A percentile compares a stretch with the other conserved stretches of the same genome.
These are phyloP conservation scores for Phalacrocorax brasilianus DNA, from an alignment of 2,113 vertebrate genomes.

Conservation along the genomic window DNA sequence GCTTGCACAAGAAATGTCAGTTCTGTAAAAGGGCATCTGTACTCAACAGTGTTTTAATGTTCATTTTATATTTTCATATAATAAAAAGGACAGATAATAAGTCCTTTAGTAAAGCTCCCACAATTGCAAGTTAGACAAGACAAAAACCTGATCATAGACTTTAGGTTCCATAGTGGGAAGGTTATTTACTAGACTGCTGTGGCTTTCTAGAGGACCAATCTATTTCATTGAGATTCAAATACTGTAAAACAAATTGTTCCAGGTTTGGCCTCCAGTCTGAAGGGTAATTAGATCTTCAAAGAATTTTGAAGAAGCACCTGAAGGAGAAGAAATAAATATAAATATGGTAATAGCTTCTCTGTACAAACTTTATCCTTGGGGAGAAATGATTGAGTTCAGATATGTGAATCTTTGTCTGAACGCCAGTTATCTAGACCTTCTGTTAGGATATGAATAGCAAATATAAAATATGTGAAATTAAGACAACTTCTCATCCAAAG, in stretches of 20 bases:
- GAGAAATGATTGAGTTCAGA: neutral
- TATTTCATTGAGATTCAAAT: neutral
- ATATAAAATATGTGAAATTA: neutral
- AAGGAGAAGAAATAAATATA: neutral
- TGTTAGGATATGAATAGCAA: neutral
- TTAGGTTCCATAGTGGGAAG: neutral
- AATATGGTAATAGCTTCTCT: neutral
- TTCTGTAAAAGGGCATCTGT: conserved; percentile 29
- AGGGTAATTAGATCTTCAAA: neutral
- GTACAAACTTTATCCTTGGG: neutral
- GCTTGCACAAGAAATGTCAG: conserved; percentile 29
- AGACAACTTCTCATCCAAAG: neutral
- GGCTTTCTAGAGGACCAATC: neutral
- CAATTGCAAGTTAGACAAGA: neutral
- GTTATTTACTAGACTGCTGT: neutral
- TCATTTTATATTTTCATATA: neutral
- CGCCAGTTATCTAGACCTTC: neutral
- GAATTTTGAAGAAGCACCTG: neutral
- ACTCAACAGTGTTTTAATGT: neutral
- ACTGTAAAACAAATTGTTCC: neutral
- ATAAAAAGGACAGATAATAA: too few relatives aligned
- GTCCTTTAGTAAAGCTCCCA: neutral
- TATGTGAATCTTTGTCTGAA: neutral
- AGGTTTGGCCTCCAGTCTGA: neutral
- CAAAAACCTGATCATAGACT: neutral